Evolutionary conservation across 2,113 vertebrate species (phyloP).

Genomic region (Dasypus novemcinctus): DNA sequence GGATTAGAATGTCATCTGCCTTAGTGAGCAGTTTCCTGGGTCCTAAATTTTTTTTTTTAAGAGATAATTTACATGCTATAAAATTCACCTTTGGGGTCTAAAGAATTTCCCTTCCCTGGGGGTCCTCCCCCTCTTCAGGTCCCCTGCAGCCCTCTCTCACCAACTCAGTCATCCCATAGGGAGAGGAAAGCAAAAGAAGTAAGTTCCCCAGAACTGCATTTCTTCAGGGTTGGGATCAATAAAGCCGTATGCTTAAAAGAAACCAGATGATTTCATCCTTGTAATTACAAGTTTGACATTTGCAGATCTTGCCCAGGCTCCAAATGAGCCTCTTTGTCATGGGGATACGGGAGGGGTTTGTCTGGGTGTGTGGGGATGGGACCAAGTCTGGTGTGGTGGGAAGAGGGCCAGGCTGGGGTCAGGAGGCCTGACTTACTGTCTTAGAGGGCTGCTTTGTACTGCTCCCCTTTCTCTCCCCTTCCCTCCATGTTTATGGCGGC

Average conservation of each 20-base stretch:
- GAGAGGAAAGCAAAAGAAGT: constrained; percentile 61
- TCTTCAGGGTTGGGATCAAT: constrained; percentile 75
- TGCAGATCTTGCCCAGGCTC: constrained; percentile 74
- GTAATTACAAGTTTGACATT: constrained; percentile 78
- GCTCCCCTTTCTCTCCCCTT: background rate
- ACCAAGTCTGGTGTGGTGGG: constrained; percentile 43
- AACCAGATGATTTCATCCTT: constrained; percentile 80
- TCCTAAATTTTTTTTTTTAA: constrained; percentile 8
- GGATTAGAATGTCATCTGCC: constrained; percentile 35
- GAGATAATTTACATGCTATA: constrained; percentile 38
- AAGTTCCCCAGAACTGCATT: constrained; percentile 74
- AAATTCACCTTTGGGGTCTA: background rate
- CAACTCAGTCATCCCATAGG: constrained; percentile 16
- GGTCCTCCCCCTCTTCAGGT: background rate
- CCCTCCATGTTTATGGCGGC: constrained; percentile 1
- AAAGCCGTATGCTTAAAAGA: constrained; percentile 78
- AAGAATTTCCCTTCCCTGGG: background rate
- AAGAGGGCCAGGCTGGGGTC: constrained; percentile 55
- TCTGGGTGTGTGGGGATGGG: constrained; percentile 58
- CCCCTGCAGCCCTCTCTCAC: background rate
- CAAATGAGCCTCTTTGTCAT: constrained; percentile 75
- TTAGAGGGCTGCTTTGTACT: background rate
- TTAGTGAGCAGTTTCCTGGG: constrained; percentile 7
- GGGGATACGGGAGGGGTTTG: constrained; percentile 20
- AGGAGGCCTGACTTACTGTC: constrained; percentile 11